Base-by-base conservation (phyloP, 2,797 vertebrate genomes). In the Lemur catta region DNA sequence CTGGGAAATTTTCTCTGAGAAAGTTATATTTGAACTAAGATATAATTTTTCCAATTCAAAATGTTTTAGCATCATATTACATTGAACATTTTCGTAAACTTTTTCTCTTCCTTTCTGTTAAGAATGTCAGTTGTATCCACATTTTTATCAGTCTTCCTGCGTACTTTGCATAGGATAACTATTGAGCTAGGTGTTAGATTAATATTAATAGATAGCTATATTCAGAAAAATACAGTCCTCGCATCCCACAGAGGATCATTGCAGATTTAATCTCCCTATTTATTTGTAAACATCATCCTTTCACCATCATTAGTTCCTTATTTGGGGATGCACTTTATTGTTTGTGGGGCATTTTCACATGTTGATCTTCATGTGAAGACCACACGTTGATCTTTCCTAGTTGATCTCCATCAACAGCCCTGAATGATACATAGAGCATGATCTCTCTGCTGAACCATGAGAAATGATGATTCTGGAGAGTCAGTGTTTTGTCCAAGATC, bases 31-130 rank as follows among this genome's bases (percentile, higher is more conserved):
- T 80, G 63, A 96, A 57, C 52, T 76, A 91, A 86, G 72, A 35
- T 94, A 76, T 46, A 90, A 96, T 96, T 95, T 95, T 95, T 88
- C 35, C 43, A 86, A 52, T 28, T 81, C 22, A 48, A 52, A 85
- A 71, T 52, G 81, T 33, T 55, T 76, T 79, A 35, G 18, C 30
- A 15, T 76, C 28, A 14, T 76, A 38, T 33, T 89, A 80, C 46
- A 35, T 63, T 80, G 76, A 89, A 22, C 52, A 48, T 50, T 94
- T 87, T 80, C 59, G 59, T 79, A 81, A 89, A 67, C 67, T 78
- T 1, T 5, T 76, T 61, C 13, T n/a, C 88, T 78, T 43, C 20
- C 13, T 1, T 91, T 93, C 82, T 61, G 26, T 13, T 9, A 46
- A 95, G 55, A 75, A 74, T 78, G 20, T 7, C 91, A 84, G 38